phyloP scores from a whole-genome alignment of 2,113 vertebrate species.

The Psammodynastes pulverulentus region DNA sequence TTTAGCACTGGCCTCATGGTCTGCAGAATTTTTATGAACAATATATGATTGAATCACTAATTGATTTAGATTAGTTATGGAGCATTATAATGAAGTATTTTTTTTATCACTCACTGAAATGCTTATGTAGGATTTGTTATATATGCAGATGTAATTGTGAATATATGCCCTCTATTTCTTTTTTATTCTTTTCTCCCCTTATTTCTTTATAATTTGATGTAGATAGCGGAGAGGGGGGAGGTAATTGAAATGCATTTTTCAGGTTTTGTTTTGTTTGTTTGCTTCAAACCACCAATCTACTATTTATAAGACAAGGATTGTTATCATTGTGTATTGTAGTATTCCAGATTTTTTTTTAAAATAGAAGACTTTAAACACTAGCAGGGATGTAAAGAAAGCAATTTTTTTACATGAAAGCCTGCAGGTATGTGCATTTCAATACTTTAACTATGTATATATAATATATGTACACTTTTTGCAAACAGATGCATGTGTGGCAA shows the following conservation, averaged over 20 bases:
- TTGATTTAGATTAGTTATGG: background rate
- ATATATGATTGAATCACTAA: background rate
- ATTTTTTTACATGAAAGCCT: background rate
- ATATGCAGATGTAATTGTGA: background rate
- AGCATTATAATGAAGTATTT: background rate
- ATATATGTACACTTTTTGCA: background rate
- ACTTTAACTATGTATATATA: background rate
- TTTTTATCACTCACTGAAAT: background rate
- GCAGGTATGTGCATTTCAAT: background rate
- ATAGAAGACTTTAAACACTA: background rate
- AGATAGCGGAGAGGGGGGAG: background rate
- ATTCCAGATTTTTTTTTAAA: background rate
- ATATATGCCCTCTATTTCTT: background rate
- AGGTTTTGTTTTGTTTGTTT: background rate
- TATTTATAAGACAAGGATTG: background rate
- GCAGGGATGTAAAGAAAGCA: background rate
- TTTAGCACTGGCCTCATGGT: background rate
- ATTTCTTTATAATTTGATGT: background rate
- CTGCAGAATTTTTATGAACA: background rate
- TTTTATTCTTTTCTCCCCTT: background rate
- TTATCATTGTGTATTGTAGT: background rate
- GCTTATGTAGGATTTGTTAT: background rate
- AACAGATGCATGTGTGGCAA: background rate
- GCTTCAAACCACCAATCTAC: background rate
- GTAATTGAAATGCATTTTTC: background rate